These are phyloP conservation scores for Babylonia areolata DNA, from an alignment of 1,140 invertebrate genomes.

Conservation along the genomic window DNA sequence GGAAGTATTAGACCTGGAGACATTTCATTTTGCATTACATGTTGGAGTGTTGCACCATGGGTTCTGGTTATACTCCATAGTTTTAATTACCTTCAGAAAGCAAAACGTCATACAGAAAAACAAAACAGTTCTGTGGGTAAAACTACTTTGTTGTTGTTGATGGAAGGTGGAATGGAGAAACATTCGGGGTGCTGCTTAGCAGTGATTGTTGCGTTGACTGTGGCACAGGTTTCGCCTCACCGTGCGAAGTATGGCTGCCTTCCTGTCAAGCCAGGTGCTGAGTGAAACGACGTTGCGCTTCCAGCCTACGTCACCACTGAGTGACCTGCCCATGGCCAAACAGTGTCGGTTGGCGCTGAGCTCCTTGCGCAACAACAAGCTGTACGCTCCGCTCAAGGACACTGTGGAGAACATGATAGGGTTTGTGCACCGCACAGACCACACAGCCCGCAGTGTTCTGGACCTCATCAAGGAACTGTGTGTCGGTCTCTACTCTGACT, in stretches of 20 bases:
- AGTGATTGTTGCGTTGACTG: no score
- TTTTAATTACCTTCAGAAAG: no score
- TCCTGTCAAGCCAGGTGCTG: slow-evolving; percentile 52
- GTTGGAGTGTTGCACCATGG: no score
- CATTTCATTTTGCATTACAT: no score
- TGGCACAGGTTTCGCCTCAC: slow-evolving; percentile 53
- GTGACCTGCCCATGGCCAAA: slow-evolving; percentile 44
- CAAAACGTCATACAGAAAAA: no score
- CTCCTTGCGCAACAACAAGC: slow-evolving; percentile 52
- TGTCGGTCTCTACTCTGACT: slow-evolving; percentile 13
- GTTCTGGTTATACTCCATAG: no score
- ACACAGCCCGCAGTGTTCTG: slow-evolving; percentile 36
- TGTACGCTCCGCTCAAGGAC: slow-evolving; percentile 48
- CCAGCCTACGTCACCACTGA: slow-evolving; percentile 40
- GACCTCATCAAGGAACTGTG: slow-evolving; percentile 8
- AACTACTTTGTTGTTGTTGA: no score
- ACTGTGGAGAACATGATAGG: slow-evolving; percentile 46
- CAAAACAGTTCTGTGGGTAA: no score
- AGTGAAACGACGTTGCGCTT: slow-evolving; percentile 49
- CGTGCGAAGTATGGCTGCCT: slow-evolving; percentile 51
- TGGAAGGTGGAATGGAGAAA: no score
- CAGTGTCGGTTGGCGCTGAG: slow-evolving; percentile 46
- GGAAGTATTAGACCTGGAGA: no score
- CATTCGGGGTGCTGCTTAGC: no score
- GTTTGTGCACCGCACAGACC: slow-evolving; percentile 45